Conservation (phyloP, 2,888 invertebrate species). For the Lasioglossum vierecki region DNA sequence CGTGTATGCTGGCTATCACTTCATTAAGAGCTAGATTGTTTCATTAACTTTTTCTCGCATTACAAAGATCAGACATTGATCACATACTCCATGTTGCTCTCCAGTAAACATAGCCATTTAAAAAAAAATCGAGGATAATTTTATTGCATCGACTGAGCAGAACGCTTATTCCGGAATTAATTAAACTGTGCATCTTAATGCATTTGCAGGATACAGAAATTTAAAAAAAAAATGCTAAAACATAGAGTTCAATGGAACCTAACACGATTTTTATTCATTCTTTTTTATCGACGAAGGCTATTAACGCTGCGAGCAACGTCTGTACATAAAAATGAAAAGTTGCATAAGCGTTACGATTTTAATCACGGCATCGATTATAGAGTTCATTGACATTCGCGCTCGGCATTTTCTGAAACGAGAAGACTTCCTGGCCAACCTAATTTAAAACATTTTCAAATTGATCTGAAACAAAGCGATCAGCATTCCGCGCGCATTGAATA, state of each 20-base stretch:
- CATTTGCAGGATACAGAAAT: not conserved
- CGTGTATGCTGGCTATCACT: not conserved
- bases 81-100: too few relatives aligned
- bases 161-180: not conserved
- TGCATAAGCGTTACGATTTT: not conserved
- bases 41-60: not conserved
- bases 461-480: not conserved
- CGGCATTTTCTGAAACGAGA: not conserved
- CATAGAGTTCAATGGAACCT: not conserved
- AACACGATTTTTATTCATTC: not conserved
- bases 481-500: not conserved
- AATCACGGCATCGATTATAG: not conserved
- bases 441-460: not conserved
- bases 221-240: not conserved
- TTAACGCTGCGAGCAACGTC: too few relatives aligned
- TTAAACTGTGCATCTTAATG: not conserved
- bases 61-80: not conserved
- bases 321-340: not conserved
- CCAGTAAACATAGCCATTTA: too few relatives aligned
- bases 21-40: not conserved
- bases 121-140: not conserved
- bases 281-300: not conserved
- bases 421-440: not conserved
- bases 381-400: not conserved
- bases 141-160: not conserved